Percentiles rank a stretch among this genome's conserved stretches.
Conservation (phyloP, 2,113 vertebrate species). For the Melospiza melodia region DNA sequence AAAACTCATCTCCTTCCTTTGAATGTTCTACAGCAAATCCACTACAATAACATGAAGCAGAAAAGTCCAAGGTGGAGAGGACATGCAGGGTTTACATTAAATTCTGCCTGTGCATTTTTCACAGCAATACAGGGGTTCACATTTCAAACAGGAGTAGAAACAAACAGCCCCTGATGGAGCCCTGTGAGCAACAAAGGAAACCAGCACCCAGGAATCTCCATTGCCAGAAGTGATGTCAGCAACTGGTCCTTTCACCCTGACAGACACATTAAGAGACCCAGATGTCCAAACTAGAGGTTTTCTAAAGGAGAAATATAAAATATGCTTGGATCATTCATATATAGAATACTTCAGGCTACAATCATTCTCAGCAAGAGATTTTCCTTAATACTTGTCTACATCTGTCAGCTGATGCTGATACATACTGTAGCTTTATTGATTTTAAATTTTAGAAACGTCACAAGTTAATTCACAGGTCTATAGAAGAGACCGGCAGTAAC, state of each 20-base stretch:
- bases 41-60: not conserved
- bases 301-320: slow-evolving; percentile 22
- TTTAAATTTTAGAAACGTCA: slow-evolving; percentile 40
- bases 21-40: not conserved
- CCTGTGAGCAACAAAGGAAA: not conserved
- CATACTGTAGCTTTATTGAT: slow-evolving; percentile 57
- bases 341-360: slow-evolving; percentile 38
- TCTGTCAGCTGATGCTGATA: slow-evolving; percentile 61
- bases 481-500: slow-evolving; percentile 27
- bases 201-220: not conserved
- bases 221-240: not conserved
- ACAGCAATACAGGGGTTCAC: not conserved
- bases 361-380: slow-evolving; percentile 48
- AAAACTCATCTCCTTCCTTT: not conserved
- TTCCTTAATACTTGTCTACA: slow-evolving; percentile 58
- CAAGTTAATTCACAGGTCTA: slow-evolving; percentile 49
- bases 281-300: not conserved
- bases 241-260: not conserved
- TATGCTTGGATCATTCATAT: slow-evolving; percentile 9
- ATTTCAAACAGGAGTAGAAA: not conserved
- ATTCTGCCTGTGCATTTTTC: not conserved
- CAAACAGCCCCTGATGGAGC: not conserved
- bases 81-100: not conserved
- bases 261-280: not conserved
- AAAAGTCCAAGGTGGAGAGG: not conserved